These are phyloP conservation scores for Gila robusta DNA, from an alignment of 2,797 vertebrate species.

Conservation along the genomic window DNA sequence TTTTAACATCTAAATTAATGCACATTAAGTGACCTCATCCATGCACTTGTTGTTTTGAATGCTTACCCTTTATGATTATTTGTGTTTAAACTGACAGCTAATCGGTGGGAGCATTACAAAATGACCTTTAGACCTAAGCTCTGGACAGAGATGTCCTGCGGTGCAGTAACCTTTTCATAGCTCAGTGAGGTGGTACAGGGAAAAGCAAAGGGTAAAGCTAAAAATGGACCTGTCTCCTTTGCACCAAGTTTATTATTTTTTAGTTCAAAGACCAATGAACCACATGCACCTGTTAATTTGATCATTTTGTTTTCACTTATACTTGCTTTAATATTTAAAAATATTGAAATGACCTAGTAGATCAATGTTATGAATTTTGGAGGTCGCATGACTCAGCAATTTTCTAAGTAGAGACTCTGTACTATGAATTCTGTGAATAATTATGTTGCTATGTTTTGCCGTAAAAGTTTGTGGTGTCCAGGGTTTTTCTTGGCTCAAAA, in stretches of 20 bases:
- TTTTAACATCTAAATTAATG: slow-evolving; percentile 23
- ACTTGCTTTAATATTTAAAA: background rate
- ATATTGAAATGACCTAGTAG: background rate
- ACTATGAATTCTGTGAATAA: background rate
- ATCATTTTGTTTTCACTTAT: background rate
- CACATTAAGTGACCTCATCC: background rate
- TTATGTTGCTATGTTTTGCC: background rate
- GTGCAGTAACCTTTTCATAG: slow-evolving; percentile 47
- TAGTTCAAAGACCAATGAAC: slow-evolving; percentile 16
- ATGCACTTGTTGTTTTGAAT: background rate
- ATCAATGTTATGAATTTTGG: slow-evolving; percentile 14
- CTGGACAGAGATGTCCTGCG: slow-evolving; percentile 36
- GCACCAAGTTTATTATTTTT: slow-evolving; percentile 6
- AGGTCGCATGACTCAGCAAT: background rate
- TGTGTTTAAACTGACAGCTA: slow-evolving; percentile 30
- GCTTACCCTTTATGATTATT: slow-evolving; percentile 32
- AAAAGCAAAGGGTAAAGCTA: slow-evolving; percentile 33
- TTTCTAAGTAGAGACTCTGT: background rate
- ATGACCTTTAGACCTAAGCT: slow-evolving; percentile 43
- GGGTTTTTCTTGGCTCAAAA: background rate
- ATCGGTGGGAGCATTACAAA: slow-evolving; percentile 9
- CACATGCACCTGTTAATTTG: slow-evolving; percentile 13
- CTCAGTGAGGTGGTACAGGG: slow-evolving; percentile 2
- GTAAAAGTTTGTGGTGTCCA: background rate
- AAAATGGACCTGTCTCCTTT: slow-evolving; percentile 22